phyloP scores from a whole-genome alignment of 2,888 invertebrate species.

The Microctonus aethiopoides region DNA sequence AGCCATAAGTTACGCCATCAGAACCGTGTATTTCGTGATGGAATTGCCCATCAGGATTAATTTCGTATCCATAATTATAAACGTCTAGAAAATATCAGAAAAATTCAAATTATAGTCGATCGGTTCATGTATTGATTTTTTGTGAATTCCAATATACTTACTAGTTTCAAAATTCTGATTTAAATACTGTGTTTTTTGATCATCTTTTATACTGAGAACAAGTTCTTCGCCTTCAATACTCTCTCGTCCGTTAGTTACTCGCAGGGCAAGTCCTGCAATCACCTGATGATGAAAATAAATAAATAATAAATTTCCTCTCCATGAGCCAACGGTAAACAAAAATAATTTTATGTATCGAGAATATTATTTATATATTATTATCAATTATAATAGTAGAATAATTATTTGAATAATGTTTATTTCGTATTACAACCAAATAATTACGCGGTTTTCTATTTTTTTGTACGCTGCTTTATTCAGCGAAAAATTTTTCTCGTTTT shows the following conservation, averaged over 20 bases:
- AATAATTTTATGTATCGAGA: background rate
- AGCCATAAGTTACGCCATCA: conserved; percentile 83
- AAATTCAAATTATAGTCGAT: background rate
- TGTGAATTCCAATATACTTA: conserved; percentile 66
- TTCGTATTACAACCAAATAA: no score
- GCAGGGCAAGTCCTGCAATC: conserved; percentile 66
- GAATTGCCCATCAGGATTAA: conserved; percentile 78
- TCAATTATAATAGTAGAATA: no score
- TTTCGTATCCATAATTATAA: conserved; percentile 83
- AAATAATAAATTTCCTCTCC: background rate
- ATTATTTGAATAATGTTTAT: no score
- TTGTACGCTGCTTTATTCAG: conserved; percentile 11
- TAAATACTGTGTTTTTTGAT: conserved; percentile 80
- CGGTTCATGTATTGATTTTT: background rate
- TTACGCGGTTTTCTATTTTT: background rate
- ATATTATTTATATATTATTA: no score
- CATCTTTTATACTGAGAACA: conserved; percentile 79
- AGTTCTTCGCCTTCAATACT: conserved; percentile 70
- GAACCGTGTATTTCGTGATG: conserved; percentile 82
- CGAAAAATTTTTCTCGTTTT: conserved; percentile 29
- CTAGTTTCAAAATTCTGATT: conserved; percentile 82
- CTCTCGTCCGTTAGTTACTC: conserved; percentile 56
- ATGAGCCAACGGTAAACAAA: background rate
- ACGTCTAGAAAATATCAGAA: conserved; percentile 69
- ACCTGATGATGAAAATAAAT: conserved; percentile 57